phyloP scores from a whole-genome alignment of 2,113 vertebrate species.

The Brienomyrus longianalis region DNA sequence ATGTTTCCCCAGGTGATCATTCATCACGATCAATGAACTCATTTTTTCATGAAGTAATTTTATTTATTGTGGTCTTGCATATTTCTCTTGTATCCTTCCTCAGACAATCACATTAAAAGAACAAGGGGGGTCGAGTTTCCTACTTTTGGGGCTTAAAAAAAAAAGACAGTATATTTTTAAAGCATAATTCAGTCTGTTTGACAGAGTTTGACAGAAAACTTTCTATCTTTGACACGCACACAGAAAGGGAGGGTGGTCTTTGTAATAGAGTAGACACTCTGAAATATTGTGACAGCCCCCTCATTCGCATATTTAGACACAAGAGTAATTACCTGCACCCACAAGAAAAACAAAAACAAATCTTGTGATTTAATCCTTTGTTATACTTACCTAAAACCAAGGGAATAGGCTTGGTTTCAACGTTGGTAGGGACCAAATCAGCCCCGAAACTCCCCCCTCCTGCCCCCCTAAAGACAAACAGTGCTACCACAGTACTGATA shows the following conservation, averaged over 20 bases:
- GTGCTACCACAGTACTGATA: background rate
- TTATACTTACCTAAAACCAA: background rate
- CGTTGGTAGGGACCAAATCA: background rate
- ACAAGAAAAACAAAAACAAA: constrained; percentile 37
- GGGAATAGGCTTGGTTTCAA: background rate
- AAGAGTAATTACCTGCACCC: constrained; percentile 28
- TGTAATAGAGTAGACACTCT: constrained; percentile 37
- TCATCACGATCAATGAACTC: constrained; percentile 41
- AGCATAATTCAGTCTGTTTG: constrained; percentile 30
- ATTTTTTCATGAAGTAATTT: constrained; percentile 29
- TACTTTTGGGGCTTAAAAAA: constrained; percentile 18
- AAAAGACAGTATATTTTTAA: constrained; percentile 23
- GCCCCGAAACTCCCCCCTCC: background rate
- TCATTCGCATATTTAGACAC: constrained; percentile 32
- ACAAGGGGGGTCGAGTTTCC: constrained; percentile 25
- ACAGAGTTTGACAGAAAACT: constrained; percentile 23
- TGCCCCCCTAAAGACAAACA: background rate
- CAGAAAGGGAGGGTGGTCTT: constrained; percentile 32
- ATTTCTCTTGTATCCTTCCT: constrained; percentile 17
- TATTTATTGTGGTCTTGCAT: constrained; percentile 29
- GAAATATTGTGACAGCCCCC: constrained; percentile 39
- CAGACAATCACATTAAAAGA: constrained; percentile 25
- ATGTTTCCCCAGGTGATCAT: constrained; percentile 41
- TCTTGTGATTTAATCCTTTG: constrained; percentile 26
- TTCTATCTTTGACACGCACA: constrained; percentile 28